Percentiles rank a stretch among this genome's conserved stretches.
Conservation (phyloP, 1,140 invertebrate species). For the Hirudo medicinalis region DNA sequence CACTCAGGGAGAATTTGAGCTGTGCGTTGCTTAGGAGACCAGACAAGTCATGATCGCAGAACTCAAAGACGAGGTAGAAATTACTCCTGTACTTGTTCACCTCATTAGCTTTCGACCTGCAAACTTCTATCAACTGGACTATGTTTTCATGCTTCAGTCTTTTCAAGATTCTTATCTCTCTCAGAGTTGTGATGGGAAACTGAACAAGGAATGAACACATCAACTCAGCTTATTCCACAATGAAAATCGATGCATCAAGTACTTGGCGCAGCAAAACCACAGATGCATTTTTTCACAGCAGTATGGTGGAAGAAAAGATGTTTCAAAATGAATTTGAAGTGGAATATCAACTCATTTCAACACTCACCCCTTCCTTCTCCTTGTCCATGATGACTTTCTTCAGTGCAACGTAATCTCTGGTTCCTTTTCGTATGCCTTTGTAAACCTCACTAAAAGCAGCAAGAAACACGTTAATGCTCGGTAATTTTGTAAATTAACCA, state of each 20-base stretch:
- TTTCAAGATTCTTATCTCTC: conserved; percentile 95
- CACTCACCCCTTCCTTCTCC: conserved; percentile 88
- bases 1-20: conserved; percentile 84
- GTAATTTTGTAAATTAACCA: not conserved
- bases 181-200: conserved; percentile 93
- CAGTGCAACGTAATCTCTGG: conserved; percentile 84
- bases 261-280: not conserved
- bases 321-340: too few relatives aligned
- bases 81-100: conserved; percentile 71
- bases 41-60: conserved; percentile 96
- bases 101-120: conserved; percentile 64
- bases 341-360: too few relatives aligned
- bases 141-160: conserved; percentile 92
- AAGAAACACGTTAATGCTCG: not conserved
- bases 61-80: conserved; percentile 96
- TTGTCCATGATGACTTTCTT: conserved; percentile 99
- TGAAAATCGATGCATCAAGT: not conserved
- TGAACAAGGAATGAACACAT: conserved; percentile 43
- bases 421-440: conserved; percentile 76
- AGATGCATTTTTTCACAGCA: not conserved
- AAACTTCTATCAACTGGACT: conserved; percentile 91
- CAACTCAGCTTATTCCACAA: conserved; percentile 17
- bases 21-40: conserved; percentile 87
- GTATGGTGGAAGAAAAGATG: too few relatives aligned
- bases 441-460: conserved; percentile 73